Conservation (phyloP, 2,797 vertebrate species). For the Vipera ursinii region DNA sequence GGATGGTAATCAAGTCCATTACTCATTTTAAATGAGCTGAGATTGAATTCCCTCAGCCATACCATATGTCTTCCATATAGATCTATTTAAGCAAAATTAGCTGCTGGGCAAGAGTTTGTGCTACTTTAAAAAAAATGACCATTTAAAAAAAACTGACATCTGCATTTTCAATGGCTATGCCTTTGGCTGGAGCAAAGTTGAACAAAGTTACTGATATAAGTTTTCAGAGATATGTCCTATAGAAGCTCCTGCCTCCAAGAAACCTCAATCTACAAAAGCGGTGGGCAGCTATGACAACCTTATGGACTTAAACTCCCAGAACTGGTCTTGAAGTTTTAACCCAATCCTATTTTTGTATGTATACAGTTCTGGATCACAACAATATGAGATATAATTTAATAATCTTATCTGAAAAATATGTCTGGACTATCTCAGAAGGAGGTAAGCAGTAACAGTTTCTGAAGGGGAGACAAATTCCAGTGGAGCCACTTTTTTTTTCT, state of each 20-base stretch:
- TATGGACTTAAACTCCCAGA: background rate
- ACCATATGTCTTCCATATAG: background rate
- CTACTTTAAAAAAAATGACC: background rate
- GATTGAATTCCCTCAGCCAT: background rate
- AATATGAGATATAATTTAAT: background rate
- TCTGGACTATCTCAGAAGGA: slow-evolving; percentile 1
- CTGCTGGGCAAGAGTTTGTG: background rate
- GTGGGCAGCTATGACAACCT: background rate
- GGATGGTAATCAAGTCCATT: background rate
- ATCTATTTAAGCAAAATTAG: background rate
- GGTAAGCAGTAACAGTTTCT: background rate
- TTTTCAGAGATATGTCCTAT: background rate
- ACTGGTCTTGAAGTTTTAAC: background rate
- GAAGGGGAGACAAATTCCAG: background rate
- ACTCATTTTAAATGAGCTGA: background rate
- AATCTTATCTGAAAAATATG: background rate
- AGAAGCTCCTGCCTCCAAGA: background rate
- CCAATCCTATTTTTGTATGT: background rate
- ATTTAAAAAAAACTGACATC: background rate
- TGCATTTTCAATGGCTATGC: background rate
- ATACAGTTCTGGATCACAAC: background rate
- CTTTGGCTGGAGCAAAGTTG: background rate
- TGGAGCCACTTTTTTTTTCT: background rate
- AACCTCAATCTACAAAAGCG: background rate
- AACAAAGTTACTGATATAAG: background rate